Percentiles rank a stretch among this genome's conserved stretches.
Conservation (phyloP, 2,888 invertebrate genomes). For the Tinea semifulvella region DNA sequence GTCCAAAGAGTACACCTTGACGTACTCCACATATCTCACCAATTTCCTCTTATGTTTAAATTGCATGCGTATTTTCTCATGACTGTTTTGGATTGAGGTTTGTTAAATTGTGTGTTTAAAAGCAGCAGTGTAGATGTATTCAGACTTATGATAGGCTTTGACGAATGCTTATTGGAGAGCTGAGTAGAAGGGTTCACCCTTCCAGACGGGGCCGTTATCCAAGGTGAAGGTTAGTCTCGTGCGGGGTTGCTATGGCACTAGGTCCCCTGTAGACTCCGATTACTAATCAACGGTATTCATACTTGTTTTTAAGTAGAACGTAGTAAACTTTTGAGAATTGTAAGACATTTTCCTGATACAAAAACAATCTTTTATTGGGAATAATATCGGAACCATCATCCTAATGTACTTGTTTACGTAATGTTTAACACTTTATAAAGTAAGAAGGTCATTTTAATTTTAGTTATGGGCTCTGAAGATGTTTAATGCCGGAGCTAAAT, state of each 20-base stretch:
- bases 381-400: not conserved
- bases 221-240: constrained; percentile 42
- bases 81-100: no score
- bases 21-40: constrained; percentile 9
- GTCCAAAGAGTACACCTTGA: constrained; percentile 24
- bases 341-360: not conserved
- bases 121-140: not conserved
- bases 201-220: constrained; percentile 36
- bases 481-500: not conserved
- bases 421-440: constrained; percentile 1
- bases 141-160: not conserved
- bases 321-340: not conserved
- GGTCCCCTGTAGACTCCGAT: constrained; percentile 9
- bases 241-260: constrained; percentile 33
- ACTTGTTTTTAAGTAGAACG: constrained; percentile 1
- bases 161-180: not conserved
- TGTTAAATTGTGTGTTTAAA: not conserved
- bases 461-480: not conserved
- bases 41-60: constrained; percentile 10
- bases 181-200: constrained; percentile 15
- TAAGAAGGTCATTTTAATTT: constrained; percentile 6
- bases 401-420: not conserved
- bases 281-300: constrained; percentile 9
- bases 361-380: not conserved
- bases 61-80: no score